Conservation (phyloP, 2,113 vertebrate species). For the Rousettus leschenaultii region DNA sequence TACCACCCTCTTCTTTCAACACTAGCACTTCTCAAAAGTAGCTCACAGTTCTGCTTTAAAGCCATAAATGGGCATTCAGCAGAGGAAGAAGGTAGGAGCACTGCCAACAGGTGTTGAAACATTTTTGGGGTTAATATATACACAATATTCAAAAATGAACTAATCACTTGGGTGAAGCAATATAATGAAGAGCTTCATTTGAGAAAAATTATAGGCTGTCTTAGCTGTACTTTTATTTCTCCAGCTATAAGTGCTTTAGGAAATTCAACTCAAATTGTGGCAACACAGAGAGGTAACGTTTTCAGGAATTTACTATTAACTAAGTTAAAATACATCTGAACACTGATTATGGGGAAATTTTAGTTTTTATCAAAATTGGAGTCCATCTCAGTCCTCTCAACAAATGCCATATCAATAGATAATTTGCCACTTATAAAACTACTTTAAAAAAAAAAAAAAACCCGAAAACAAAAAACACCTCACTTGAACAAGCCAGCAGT, state of each 20-base stretch:
- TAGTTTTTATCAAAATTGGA: slow-evolving; percentile 31
- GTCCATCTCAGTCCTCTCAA: slow-evolving; percentile 4
- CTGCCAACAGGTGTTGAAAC: slow-evolving; percentile 39
- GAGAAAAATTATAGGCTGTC: background rate
- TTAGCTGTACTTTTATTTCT: slow-evolving; percentile 31
- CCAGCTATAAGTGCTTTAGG: background rate
- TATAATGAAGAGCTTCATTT: background rate
- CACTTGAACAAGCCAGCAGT: slow-evolving; percentile 13
- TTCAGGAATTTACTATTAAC: slow-evolving; percentile 10
- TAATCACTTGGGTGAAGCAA: slow-evolving; percentile 41
- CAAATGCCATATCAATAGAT: background rate
- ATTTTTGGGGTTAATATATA: slow-evolving; percentile 14
- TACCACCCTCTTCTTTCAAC: slow-evolving; percentile 37
- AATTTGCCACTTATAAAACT: background rate
- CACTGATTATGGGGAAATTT: background rate
- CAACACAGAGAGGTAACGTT: background rate
- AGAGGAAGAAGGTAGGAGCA: background rate
- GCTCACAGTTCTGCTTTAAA: background rate
- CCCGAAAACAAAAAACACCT: background rate
- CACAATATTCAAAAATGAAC: slow-evolving; percentile 30
- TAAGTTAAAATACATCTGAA: slow-evolving; percentile 26
- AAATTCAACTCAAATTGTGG: slow-evolving; percentile 23
- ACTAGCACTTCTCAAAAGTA: slow-evolving; percentile 33
- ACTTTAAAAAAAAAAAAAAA: background rate
- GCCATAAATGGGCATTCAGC: slow-evolving; percentile 32